Conservation (phyloP, 92 coral and sea anemone species). For the Phenganax marumi region DNA sequence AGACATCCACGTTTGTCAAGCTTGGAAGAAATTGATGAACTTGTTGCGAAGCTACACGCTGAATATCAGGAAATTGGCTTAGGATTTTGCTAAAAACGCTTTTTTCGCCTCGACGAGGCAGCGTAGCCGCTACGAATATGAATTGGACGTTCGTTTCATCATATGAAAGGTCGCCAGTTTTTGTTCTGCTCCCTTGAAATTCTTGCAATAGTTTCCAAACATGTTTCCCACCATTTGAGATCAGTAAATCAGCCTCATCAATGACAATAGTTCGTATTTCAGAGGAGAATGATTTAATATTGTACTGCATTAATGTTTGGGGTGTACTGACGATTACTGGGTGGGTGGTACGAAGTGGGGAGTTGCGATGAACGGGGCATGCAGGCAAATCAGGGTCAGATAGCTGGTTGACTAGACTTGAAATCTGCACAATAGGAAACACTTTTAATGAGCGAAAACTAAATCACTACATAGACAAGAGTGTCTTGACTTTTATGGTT, state of each 20-base stretch:
- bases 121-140: constrained; percentile 89
- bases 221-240: constrained; percentile 75
- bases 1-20: constrained; percentile 59
- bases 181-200: constrained; percentile 43
- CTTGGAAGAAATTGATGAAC: constrained; percentile 78
- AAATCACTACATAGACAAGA: neutral
- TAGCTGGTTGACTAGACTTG: constrained; percentile 66
- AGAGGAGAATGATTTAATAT: constrained; percentile 53
- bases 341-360: constrained; percentile 65
- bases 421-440: constrained; percentile 54
- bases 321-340: constrained; percentile 88
- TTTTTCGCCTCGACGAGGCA: constrained; percentile 81
- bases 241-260: constrained; percentile 84
- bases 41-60: constrained; percentile 54
- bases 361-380: constrained; percentile 72
- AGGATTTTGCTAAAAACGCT: constrained; percentile 67
- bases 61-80: constrained; percentile 69
- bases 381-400: constrained; percentile 64
- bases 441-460: neutral
- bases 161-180: neutral
- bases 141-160: constrained; percentile 54
- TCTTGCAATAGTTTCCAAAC: constrained; percentile 73
- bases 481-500: neutral
- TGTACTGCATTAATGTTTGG: constrained; percentile 69
- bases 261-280: constrained; percentile 61